These are phyloP conservation scores for Fabriciana adippe DNA, from an alignment of 2,888 invertebrate genomes.

Conservation along the genomic window DNA sequence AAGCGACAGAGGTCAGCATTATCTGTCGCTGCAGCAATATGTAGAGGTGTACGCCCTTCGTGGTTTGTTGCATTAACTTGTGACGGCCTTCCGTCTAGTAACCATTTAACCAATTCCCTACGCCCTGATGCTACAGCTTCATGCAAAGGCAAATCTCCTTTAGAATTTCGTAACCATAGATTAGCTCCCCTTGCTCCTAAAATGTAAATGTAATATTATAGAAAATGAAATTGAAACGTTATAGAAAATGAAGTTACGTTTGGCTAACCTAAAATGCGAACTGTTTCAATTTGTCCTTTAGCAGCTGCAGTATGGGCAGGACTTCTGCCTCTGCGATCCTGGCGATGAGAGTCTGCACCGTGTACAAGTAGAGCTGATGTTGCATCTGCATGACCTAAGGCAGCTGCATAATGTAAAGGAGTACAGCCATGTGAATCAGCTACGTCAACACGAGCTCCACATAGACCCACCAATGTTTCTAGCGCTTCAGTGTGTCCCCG, in stretches of 20 bases:
- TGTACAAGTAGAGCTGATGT: conserved; percentile 93
- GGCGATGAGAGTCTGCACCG: conserved; percentile 95
- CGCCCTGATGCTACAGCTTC: conserved; percentile 97
- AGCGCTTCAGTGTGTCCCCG: conserved; percentile 96
- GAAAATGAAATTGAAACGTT: background rate
- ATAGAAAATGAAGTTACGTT: conserved; percentile 3
- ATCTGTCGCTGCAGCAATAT: conserved; percentile 96
- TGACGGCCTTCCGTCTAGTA: conserved; percentile 91
- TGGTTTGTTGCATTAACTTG: conserved; percentile 94
- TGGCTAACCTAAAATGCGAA: conserved; percentile 85
- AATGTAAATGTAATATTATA: too few relatives aligned
- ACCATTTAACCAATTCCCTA: conserved; percentile 93
- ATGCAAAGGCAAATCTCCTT: conserved; percentile 97
- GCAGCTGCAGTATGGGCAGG: conserved; percentile 97
- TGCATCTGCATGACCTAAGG: conserved; percentile 96
- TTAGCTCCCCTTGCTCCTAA: conserved; percentile 87
- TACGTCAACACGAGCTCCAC: conserved; percentile 94
- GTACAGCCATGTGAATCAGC: conserved; percentile 97
- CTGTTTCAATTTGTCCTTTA: conserved; percentile 95
- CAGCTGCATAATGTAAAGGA: conserved; percentile 97
- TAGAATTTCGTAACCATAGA: conserved; percentile 94
- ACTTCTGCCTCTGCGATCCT: conserved; percentile 95
- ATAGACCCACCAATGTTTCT: conserved; percentile 92
- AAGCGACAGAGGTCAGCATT: conserved; percentile 96
- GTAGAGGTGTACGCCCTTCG: conserved; percentile 95